Percentiles rank a stretch among this genome's conserved stretches.
These are phyloP conservation scores for Aurelia sp. DNA, from an alignment of 30 jellyfish, hydroid and myxozoan genomes.

Conservation along the genomic window DNA sequence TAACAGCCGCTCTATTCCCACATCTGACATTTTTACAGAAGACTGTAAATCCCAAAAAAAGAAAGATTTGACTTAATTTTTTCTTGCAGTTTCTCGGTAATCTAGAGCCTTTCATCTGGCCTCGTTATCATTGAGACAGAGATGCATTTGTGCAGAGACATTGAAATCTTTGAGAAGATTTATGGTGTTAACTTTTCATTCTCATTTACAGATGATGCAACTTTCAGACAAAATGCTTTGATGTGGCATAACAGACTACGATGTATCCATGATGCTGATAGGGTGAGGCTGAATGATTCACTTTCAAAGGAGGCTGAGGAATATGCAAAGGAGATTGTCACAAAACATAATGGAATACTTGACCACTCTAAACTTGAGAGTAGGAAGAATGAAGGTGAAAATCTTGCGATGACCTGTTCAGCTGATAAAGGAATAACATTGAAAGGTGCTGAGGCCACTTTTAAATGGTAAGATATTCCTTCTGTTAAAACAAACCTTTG, in stretches of 20 bases:
- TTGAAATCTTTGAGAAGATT: too few relatives aligned
- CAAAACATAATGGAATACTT: slow-evolving; percentile 73
- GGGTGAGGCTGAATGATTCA: slow-evolving; percentile 65
- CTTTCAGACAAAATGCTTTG: slow-evolving; percentile 81
- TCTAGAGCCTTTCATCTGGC: too few relatives aligned
- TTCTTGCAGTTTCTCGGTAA: too few relatives aligned
- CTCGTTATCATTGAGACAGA: too few relatives aligned
- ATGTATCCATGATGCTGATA: slow-evolving; percentile 71
- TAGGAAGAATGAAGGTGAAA: slow-evolving; percentile 87
- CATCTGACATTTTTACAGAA: too few relatives aligned
- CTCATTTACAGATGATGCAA: slow-evolving; percentile 38
- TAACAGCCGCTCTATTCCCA: too few relatives aligned
- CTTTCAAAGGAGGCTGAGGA: slow-evolving; percentile 82
- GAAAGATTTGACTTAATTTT: too few relatives aligned
- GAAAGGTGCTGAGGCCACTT: slow-evolving; percentile 89
- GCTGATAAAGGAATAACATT: slow-evolving; percentile 50
- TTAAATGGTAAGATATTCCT: slow-evolving; percentile 76
- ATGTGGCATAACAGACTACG: slow-evolving; percentile 89
- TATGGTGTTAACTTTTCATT: too few relatives aligned
- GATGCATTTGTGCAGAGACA: too few relatives aligned
- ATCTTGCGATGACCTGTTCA: slow-evolving; percentile 84
- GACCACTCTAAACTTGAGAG: slow-evolving; percentile 72
- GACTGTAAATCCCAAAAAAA: too few relatives aligned
- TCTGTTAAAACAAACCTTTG: too few relatives aligned
- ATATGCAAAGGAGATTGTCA: slow-evolving; percentile 82